Percentiles rank a stretch among this genome's conserved stretches.
Conservation (phyloP, 1,140 invertebrate genomes). For the Saccostrea echinata region DNA sequence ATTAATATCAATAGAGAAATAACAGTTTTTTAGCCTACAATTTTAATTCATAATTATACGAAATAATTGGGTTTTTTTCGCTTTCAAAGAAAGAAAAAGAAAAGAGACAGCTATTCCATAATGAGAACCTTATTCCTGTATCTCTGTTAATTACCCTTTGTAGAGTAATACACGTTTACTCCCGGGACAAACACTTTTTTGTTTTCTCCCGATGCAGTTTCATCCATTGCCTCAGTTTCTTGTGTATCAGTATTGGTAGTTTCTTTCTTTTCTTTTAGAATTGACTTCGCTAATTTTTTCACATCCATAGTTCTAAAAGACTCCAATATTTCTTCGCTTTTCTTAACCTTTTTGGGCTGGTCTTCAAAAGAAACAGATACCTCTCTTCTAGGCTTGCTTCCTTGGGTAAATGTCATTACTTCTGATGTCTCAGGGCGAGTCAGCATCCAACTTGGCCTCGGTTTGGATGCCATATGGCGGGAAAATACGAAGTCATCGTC, state of each 20-base stretch:
- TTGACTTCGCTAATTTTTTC: conserved; percentile 53
- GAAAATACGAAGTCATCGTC: not conserved
- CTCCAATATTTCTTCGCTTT: conserved; percentile 54
- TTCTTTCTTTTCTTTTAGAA: conserved; percentile 42
- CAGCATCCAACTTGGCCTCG: conserved; percentile 43
- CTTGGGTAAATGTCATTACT: not conserved
- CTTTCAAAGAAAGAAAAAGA: not conserved
- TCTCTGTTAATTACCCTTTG: not conserved
- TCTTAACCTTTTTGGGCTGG: conserved; percentile 20
- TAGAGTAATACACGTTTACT: conserved; percentile 50
- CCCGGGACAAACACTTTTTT: conserved; percentile 43
- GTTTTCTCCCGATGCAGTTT: not conserved
- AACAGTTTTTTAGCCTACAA: conserved; percentile 4
- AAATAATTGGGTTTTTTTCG: not conserved
- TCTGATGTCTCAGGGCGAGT: conserved; percentile 38
- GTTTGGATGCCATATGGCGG: not conserved
- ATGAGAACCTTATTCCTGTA: not conserved
- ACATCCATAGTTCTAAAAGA: conserved; percentile 57
- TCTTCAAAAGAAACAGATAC: conserved; percentile 18
- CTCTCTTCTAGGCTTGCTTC: conserved; percentile 16
- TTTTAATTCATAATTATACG: not conserved
- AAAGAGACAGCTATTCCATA: not conserved
- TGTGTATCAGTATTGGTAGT: not conserved
- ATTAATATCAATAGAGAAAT: not conserved
- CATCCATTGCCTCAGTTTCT: not conserved